Percentiles rank a stretch among this genome's conserved stretches.
Conservation (phyloP, 2,888 invertebrate species). For the Phalera bucephala region DNA sequence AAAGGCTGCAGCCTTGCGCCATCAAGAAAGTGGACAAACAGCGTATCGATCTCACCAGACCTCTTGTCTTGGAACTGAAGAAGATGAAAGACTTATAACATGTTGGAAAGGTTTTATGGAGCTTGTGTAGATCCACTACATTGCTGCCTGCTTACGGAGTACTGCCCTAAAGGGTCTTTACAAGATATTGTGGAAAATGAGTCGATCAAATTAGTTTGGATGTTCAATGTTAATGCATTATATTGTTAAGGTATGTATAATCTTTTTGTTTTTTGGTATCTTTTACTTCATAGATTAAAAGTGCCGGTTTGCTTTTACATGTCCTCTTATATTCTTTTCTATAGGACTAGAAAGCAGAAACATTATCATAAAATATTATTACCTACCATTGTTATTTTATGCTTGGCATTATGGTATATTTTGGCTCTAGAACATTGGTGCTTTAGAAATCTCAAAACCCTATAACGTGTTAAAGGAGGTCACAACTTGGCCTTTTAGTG, state of each 20-base stretch:
- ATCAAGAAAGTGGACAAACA: slow-evolving; percentile 91
- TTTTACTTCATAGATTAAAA: too few relatives aligned
- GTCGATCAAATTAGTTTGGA: slow-evolving; percentile 94
- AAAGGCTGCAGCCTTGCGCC: slow-evolving; percentile 94
- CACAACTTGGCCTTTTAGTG: too few relatives aligned
- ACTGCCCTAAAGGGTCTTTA: slow-evolving; percentile 97
- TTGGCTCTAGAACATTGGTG: too few relatives aligned
- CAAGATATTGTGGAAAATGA: slow-evolving; percentile 96
- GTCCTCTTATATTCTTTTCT: too few relatives aligned
- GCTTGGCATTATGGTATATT: too few relatives aligned
- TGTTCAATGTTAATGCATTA: slow-evolving; percentile 98
- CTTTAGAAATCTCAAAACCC: too few relatives aligned
- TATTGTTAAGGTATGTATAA: slow-evolving; percentile 89
- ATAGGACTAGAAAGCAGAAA: too few relatives aligned
- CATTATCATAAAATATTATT: too few relatives aligned
- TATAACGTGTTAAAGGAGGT: too few relatives aligned
- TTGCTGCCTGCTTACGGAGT: slow-evolving; percentile 95
- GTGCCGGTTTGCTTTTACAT: too few relatives aligned
- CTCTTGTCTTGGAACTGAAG: slow-evolving; percentile 94
- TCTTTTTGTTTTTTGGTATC: too few relatives aligned
- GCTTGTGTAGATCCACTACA: slow-evolving; percentile 94
- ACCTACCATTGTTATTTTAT: too few relatives aligned
- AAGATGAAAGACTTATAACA: slow-evolving; percentile 85
- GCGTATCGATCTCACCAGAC: slow-evolving; percentile 92
- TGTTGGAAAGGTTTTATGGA: slow-evolving; percentile 91